A percentile compares a stretch with the other conserved stretches of the same genome.
Evolutionary conservation across 2,797 vertebrate species (phyloP).

Genomic region (Triplophysa yarkandensis): DNA sequence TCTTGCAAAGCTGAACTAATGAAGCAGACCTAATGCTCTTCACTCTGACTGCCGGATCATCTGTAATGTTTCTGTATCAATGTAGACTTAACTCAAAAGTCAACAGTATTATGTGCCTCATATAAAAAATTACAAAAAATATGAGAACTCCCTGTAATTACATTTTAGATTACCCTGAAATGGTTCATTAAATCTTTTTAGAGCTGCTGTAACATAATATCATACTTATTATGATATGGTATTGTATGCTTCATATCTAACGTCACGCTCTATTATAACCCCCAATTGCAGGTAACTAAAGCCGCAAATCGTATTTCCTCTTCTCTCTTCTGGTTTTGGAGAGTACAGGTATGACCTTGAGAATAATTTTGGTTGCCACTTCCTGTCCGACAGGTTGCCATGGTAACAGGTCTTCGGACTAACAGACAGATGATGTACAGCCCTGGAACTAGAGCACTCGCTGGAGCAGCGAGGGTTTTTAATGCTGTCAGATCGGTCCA

Average conservation of each 20-base stretch:
- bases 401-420: slow-evolving; percentile 57
- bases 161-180: not conserved
- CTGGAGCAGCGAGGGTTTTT: slow-evolving; percentile 31
- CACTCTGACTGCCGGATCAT: slow-evolving; percentile 50
- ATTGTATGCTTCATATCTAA: not conserved
- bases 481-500: slow-evolving; percentile 39
- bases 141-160: not conserved
- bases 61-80: slow-evolving; percentile 41
- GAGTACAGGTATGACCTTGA: slow-evolving; percentile 58
- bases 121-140: slow-evolving; percentile 4
- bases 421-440: slow-evolving; percentile 51
- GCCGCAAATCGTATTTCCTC: slow-evolving; percentile 33
- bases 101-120: slow-evolving; percentile 47
- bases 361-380: slow-evolving; percentile 57
- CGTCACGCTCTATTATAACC: not conserved
- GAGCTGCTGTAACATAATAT: not conserved
- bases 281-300: slow-evolving; percentile 16
- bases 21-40: slow-evolving; percentile 55
- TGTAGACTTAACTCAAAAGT: slow-evolving; percentile 54
- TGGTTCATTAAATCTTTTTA: slow-evolving; percentile 9
- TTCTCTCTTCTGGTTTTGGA: slow-evolving; percentile 41
- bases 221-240: not conserved
- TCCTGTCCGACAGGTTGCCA: slow-evolving; percentile 57
- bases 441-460: slow-evolving; percentile 36
- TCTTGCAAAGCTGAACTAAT: slow-evolving; percentile 57